Evolutionary conservation across 2,113 vertebrate genomes (phyloP).

Genomic region (Podocnemis expansa): DNA sequence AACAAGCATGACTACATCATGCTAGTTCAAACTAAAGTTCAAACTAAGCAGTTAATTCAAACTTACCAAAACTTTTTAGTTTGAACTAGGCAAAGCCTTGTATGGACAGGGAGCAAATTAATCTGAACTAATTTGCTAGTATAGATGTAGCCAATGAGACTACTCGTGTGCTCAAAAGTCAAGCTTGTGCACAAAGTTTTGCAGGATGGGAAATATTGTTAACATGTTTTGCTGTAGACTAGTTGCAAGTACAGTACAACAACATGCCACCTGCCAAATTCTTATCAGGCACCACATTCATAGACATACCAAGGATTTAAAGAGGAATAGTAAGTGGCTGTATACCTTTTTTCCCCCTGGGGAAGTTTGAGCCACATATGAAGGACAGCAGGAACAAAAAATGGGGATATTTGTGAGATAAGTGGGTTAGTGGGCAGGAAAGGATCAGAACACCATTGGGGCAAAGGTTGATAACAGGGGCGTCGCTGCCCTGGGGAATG

Average conservation of each 20-base stretch:
- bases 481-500: too few species aligned
- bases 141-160: neutral
- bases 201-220: neutral
- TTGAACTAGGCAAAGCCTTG: too few species aligned
- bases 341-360: neutral
- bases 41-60: too few species aligned
- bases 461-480: rapidly evolving
- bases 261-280: neutral
- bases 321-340: neutral
- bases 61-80: too few species aligned
- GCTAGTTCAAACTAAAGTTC: too few species aligned
- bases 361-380: too few species aligned
- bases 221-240: neutral
- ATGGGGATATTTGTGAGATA: too few species aligned
- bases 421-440: too few species aligned
- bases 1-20: too few species aligned
- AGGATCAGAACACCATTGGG: neutral
- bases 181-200: neutral
- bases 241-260: neutral
- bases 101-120: too few species aligned
- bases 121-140: too few species aligned
- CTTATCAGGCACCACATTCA: neutral
- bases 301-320: neutral
- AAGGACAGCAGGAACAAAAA: too few species aligned
- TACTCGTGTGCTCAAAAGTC: neutral